Conservation (phyloP, 2,113 vertebrate genomes). For the Megaptera novaeangliae region DNA sequence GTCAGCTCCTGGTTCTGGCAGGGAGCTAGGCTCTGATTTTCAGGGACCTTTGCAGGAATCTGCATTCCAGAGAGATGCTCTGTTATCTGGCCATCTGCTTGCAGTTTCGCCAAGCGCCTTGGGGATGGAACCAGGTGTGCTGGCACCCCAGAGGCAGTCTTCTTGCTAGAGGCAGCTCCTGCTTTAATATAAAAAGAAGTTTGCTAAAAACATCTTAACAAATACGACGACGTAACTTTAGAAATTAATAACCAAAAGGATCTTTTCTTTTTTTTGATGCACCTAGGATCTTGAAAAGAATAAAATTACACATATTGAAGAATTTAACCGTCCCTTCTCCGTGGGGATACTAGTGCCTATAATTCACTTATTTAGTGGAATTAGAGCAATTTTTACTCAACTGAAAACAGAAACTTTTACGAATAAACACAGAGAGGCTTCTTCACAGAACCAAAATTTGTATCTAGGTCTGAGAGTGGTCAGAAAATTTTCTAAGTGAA, state of each 20-base stretch:
- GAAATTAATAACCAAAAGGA: background rate
- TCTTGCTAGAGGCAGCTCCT: slow-evolving; percentile 65
- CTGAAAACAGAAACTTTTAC: background rate
- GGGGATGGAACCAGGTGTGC: slow-evolving; percentile 72
- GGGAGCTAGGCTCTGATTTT: background rate
- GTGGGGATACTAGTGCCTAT: too few species aligned
- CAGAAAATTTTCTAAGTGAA: background rate
- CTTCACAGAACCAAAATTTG: background rate
- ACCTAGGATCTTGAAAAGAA: background rate
- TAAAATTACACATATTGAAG: background rate
- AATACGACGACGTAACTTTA: background rate
- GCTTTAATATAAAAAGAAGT: slow-evolving; percentile 66
- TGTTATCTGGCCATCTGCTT: slow-evolving; percentile 34
- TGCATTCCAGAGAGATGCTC: slow-evolving; percentile 29
- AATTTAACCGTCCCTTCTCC: background rate
- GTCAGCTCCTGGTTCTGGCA: background rate
- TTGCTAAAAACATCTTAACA: slow-evolving; percentile 21
- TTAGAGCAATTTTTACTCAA: background rate
- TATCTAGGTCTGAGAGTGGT: background rate
- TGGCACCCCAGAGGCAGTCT: slow-evolving; percentile 60
- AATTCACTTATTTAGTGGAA: background rate
- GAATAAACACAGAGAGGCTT: background rate
- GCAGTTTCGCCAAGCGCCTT: slow-evolving; percentile 67
- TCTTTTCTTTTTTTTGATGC: background rate
- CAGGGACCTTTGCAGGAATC: background rate